Percentiles rank a stretch among this genome's conserved stretches.
These are phyloP conservation scores for Heliconius melpomene DNA, from an alignment of 1,140 invertebrate species.

Conservation along the genomic window DNA sequence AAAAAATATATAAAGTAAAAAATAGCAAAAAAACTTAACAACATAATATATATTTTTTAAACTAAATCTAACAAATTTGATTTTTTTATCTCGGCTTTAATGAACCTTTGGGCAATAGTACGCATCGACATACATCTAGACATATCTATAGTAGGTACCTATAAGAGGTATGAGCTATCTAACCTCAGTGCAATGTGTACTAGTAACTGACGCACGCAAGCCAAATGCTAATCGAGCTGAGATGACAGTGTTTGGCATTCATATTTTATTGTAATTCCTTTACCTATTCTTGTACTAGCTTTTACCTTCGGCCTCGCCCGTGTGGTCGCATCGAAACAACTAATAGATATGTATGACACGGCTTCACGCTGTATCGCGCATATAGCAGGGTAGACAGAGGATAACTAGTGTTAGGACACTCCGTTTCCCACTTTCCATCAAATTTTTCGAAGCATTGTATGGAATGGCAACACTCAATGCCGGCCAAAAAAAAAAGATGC, in stretches of 20 bases:
- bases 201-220: neutral
- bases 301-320: too few species aligned
- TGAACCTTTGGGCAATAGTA: neutral
- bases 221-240: constrained; percentile 10
- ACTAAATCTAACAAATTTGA: neutral
- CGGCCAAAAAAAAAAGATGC: too few species aligned
- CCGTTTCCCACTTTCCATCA: too few species aligned
- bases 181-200: neutral
- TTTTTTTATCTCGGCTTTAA: neutral
- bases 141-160: neutral
- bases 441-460: too few species aligned
- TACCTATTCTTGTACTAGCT: neutral
- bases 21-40: neutral
- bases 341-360: too few species aligned
- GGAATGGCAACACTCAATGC: too few species aligned
- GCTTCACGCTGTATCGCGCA: too few species aligned
- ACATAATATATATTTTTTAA: neutral
- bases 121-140: constrained; percentile 1
- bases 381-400: too few species aligned
- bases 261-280: constrained; percentile 3
- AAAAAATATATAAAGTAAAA: neutral
- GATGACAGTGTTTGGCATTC: constrained; percentile 1
- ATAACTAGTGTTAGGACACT: too few species aligned
- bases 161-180: neutral
- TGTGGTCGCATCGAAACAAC: too few species aligned